Conservation (phyloP, 2,888 invertebrate species). For the Pristionchus entomophagus region DNA sequence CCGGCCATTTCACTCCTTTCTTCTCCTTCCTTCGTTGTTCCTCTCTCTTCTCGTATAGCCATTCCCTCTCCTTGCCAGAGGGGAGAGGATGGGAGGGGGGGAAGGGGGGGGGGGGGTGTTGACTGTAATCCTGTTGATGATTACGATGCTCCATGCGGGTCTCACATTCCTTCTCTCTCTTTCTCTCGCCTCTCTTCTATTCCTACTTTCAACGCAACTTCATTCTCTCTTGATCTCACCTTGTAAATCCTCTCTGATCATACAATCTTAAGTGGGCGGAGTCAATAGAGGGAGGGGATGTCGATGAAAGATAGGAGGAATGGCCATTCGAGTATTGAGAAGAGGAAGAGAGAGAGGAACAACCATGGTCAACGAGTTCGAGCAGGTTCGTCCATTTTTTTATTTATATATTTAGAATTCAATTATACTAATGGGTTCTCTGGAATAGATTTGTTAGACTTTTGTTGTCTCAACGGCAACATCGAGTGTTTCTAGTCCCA, state of each 20-base stretch:
- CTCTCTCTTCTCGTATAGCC: conserved; percentile 25
- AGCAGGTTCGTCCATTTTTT: conserved; percentile 15
- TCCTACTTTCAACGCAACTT: conserved; percentile 10
- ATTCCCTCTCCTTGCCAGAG: background rate
- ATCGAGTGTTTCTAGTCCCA: conserved; percentile 43
- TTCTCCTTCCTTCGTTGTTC: conserved; percentile 20
- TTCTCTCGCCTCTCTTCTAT: conserved; percentile 39
- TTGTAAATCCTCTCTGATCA: background rate
- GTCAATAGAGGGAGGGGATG: conserved; percentile 5
- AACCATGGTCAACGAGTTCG: conserved; percentile 46
- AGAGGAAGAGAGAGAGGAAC: background rate
- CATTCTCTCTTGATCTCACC: background rate
- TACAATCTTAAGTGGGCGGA: conserved; percentile 24
- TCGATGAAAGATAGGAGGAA: conserved; percentile 37
- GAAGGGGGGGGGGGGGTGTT: no score
- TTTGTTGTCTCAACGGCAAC: background rate
- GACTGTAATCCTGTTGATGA: conserved; percentile 18
- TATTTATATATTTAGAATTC: background rate
- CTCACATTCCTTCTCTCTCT: conserved; percentile 31
- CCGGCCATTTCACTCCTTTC: conserved; percentile 43
- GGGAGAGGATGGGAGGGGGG: background rate
- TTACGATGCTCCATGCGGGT: no score
- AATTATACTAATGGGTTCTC: background rate
- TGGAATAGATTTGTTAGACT: background rate
- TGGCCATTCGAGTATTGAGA: conserved; percentile 50